These are phyloP conservation scores for Ophiothrix spiculata DNA, from an alignment of 35 echinoderm and acorn worm genomes.

Conservation along the genomic window DNA sequence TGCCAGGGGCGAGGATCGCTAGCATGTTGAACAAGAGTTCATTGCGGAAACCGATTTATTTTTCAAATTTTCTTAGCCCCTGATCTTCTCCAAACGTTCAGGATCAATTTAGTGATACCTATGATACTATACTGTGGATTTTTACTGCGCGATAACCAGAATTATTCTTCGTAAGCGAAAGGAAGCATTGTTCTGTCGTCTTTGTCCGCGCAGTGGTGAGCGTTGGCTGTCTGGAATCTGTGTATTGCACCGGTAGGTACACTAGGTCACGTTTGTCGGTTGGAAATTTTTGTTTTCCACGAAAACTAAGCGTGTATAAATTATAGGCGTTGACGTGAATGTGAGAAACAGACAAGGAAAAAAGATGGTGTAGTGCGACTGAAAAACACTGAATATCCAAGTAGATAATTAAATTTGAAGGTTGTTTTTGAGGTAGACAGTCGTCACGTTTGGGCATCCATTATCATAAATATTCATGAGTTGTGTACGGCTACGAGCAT, in stretches of 20 bases:
- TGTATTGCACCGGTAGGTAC: slow-evolving; percentile 15
- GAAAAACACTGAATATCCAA: not conserved
- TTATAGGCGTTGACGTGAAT: slow-evolving; percentile 5
- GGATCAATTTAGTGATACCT: slow-evolving; percentile 38
- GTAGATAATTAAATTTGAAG: not conserved
- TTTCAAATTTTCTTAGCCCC: slow-evolving; percentile 10
- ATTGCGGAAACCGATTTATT: slow-evolving; percentile 17
- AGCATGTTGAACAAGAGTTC: slow-evolving; percentile 16
- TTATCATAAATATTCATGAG: slow-evolving; percentile 35
- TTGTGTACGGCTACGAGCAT: not conserved
- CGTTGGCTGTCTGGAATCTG: slow-evolving; percentile 25
- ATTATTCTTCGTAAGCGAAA: slow-evolving; percentile 17
- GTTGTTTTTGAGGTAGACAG: not conserved
- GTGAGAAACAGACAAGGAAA: not conserved
- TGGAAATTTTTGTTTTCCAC: not conserved
- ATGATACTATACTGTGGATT: slow-evolving; percentile 41
- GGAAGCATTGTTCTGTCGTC: slow-evolving; percentile 71
- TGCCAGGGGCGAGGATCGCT: slow-evolving; percentile 20
- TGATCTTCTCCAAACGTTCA: slow-evolving; percentile 12
- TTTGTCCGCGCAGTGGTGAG: slow-evolving; percentile 48
- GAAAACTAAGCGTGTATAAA: not conserved
- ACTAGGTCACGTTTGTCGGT: slow-evolving; percentile 5
- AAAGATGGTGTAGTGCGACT: not conserved
- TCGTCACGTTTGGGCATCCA: slow-evolving; percentile 22
- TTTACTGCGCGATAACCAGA: slow-evolving; percentile 40